A percentile compares a stretch with the other conserved stretches of the same genome.
These are phyloP conservation scores for Panurus biarmicus DNA, from an alignment of 2,113 vertebrate species.

Conservation along the genomic window DNA sequence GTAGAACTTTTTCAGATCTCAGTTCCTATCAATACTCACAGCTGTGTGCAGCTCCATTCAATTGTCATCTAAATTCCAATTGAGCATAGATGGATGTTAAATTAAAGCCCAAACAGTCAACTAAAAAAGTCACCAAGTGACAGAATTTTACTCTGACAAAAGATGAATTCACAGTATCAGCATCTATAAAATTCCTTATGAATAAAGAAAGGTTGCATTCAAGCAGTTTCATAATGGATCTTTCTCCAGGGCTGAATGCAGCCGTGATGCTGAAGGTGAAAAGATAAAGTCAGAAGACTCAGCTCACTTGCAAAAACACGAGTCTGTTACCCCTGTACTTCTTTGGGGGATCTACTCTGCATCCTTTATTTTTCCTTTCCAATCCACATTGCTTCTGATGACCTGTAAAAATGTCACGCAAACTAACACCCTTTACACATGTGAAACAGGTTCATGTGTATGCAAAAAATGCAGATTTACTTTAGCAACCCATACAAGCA, in stretches of 20 bases:
- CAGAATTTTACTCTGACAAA: not conserved
- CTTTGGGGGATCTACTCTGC: not conserved
- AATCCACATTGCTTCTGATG: not conserved
- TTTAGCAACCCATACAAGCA: not conserved
- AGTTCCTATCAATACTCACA: not conserved
- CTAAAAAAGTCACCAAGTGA: not conserved
- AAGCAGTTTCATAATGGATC: not conserved
- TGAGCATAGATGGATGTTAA: not conserved
- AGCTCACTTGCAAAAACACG: not conserved
- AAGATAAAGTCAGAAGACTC: not conserved
- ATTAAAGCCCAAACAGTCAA: conserved; percentile 5
- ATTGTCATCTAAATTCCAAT: not conserved
- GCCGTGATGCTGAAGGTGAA: not conserved
- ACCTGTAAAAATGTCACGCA: not conserved
- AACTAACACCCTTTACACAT: not conserved
- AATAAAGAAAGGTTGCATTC: not conserved
- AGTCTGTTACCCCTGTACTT: not conserved
- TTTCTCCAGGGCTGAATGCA: conserved; percentile 6
- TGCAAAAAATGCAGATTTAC: not conserved
- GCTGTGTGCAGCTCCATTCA: not conserved
- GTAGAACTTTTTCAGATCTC: not conserved
- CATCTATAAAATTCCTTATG: not conserved
- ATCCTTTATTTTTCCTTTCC: not conserved
- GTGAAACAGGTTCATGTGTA: not conserved
- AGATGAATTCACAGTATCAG: not conserved